Base-by-base conservation (phyloP, 2,113 vertebrate genomes). In the Labeo rohita region DNA sequence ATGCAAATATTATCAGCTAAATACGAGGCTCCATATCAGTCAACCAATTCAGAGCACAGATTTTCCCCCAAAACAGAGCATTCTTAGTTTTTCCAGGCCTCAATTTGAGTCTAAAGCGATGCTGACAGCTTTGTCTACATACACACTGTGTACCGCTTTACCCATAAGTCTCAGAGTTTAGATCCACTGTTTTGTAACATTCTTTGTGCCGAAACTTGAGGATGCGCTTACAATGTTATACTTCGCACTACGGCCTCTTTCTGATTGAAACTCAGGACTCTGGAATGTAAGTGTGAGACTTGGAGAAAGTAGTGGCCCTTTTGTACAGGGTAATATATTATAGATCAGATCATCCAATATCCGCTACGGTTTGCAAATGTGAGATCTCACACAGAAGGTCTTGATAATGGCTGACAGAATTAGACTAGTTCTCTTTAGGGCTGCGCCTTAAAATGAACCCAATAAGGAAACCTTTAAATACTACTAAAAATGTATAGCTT, bases 401-500 rank as follows among this genome's bases (percentile, higher is more conserved):
- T 63, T 80, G 56, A 81, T 50, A 18, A 66, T 4, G 13, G 8
- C n/a, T 66, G 54, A 59, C 34, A 10, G 59, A 50, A 23, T 50
- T 34, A 1, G 43, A 66, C n/a, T 36, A 43, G 50, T 47, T 63
- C 54, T 45, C 23, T 50, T 80, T 72, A 79, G 75, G 76, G 76
- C 76, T 85, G 65, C 23, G 18, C 84, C 84, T 85, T 85, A 72
- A 72, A 70, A 78, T 28, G 23, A 6, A 16, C 21, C 72, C 56
- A 63, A 39, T 56, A 39, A 54, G 9, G 59, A 49, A 90, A 86
- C 59, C 89, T 90, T 87, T 88, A 47, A 86, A 86, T 89, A 66
- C 78, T 90, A 85, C 89, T 89, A 89, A 77, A 90, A 89, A 73
- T 74, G 39, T 89, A 90, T 85, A 84, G 74, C 87, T 88, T 91